Evolutionary conservation across 2,797 vertebrate species (phyloP).

Genomic region (Enteromius argenteus): DNA sequence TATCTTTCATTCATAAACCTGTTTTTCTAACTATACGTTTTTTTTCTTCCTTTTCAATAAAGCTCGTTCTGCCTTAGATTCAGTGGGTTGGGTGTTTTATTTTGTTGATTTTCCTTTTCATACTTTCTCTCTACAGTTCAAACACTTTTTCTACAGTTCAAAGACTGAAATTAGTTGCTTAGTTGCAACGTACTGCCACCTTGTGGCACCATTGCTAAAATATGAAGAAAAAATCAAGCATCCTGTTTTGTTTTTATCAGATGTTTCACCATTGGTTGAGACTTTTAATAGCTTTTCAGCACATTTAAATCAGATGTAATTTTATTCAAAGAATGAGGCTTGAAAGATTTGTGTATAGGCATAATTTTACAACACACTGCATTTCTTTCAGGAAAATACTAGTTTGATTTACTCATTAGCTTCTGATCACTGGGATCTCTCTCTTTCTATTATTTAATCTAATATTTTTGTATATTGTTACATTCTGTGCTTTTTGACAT

Average conservation of each 20-base stretch:
- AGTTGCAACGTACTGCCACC: constrained; percentile 21
- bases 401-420: background rate
- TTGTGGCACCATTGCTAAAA: constrained; percentile 18
- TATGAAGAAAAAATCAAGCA: background rate
- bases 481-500: background rate
- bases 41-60: constrained; percentile 46
- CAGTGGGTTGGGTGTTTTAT: constrained; percentile 51
- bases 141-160: constrained; percentile 11
- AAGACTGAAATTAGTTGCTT: background rate
- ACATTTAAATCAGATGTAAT: background rate
- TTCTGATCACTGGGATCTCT: background rate
- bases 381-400: background rate
- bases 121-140: constrained; percentile 36
- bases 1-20: constrained; percentile 13
- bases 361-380: background rate
- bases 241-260: background rate
- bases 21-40: constrained; percentile 40
- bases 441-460: background rate
- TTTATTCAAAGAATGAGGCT: background rate
- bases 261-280: background rate
- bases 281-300: background rate
- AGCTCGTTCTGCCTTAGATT: constrained; percentile 51
- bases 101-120: constrained; percentile 50
- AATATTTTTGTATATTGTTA: background rate
- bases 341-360: background rate